Conservation (phyloP, 2,113 vertebrate species). For the Mixornis gularis region DNA sequence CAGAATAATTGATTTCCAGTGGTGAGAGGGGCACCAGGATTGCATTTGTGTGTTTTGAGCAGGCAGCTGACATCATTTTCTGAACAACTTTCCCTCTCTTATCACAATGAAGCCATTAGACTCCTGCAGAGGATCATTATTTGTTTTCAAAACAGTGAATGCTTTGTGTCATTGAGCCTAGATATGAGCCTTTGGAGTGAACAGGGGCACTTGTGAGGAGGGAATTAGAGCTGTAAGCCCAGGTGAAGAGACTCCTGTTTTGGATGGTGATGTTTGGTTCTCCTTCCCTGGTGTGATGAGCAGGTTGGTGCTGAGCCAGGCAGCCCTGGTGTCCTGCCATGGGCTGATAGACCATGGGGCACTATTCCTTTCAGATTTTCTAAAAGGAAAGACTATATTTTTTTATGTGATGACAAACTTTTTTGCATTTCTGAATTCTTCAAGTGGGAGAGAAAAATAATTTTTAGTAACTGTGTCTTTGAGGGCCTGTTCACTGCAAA, state of each 20-base stretch:
- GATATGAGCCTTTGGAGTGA: neutral
- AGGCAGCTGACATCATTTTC: neutral
- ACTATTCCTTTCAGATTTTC: neutral
- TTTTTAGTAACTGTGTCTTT: neutral
- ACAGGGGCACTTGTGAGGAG: neutral
- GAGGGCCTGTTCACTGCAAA: neutral
- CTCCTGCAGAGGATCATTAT: neutral
- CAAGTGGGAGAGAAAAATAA: neutral
- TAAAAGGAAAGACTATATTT: neutral
- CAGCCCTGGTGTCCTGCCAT: neutral
- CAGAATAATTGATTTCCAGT: neutral
- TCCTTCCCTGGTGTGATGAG: neutral
- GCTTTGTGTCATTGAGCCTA: neutral
- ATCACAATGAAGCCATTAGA: neutral
- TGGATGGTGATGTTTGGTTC: neutral
- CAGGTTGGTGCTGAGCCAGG: neutral
- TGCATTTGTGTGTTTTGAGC: neutral
- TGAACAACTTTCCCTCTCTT: neutral
- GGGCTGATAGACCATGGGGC: neutral
- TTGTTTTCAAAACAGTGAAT: neutral
- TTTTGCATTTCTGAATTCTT: neutral
- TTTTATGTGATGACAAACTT: neutral
- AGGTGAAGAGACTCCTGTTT: neutral
- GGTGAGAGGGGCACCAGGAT: neutral
- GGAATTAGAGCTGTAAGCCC: neutral